These are phyloP conservation scores for Manduca sexta DNA, from an alignment of 1,140 invertebrate genomes.

Conservation along the genomic window DNA sequence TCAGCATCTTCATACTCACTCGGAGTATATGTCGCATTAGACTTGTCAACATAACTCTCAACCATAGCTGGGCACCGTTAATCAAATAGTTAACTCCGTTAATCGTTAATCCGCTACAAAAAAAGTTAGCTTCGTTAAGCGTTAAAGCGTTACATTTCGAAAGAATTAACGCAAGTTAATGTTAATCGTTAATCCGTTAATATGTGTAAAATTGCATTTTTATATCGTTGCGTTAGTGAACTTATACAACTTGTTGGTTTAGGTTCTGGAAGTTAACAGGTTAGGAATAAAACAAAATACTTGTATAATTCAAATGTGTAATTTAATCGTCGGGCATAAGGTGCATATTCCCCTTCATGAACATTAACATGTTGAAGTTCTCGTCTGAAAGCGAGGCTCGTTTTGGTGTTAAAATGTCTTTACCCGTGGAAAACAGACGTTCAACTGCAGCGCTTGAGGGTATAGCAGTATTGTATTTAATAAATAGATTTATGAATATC, in stretches of 20 bases:
- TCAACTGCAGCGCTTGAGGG: constrained; percentile 23
- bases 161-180: constrained; percentile 21
- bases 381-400: constrained; percentile 29
- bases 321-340: constrained; percentile 27
- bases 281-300: constrained; percentile 26
- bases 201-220: constrained; percentile 21
- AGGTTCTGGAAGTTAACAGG: constrained; percentile 26
- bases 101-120: constrained; percentile 20
- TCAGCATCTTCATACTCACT: too few species aligned
- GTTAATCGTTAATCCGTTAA: constrained; percentile 15
- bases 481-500: constrained; percentile 29
- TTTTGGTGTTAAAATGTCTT: constrained; percentile 31
- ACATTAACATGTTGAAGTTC: constrained; percentile 33
- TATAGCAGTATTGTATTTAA: constrained; percentile 31
- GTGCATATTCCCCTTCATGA: constrained; percentile 28
- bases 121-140: constrained; percentile 24
- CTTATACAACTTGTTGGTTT: constrained; percentile 25
- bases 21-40: too few species aligned
- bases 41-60: too few species aligned
- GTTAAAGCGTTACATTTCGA: constrained; percentile 21
- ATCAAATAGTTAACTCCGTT: constrained; percentile 21
- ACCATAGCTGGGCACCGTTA: constrained; percentile 10
- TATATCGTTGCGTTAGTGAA: too few species aligned
- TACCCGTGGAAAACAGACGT: constrained; percentile 26
- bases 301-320: constrained; percentile 25